Evolutionary conservation across 2,113 vertebrate genomes (phyloP).

Genomic region (Zootoca vivipara): DNA sequence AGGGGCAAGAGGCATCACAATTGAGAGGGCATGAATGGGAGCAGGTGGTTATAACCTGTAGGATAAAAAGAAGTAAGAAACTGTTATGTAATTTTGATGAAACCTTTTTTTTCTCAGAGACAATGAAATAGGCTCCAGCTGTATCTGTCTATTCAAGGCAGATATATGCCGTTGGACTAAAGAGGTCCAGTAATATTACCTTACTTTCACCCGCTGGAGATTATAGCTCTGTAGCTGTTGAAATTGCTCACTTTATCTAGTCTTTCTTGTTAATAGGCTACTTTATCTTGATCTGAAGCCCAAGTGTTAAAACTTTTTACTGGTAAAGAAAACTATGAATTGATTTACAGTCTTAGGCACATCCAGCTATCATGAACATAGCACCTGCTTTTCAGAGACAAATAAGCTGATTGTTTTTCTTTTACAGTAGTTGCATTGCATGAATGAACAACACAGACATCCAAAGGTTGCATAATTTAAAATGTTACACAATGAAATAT

Average conservation of each 20-base stretch:
- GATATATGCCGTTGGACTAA: slow-evolving; percentile 49
- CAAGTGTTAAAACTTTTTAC: slow-evolving; percentile 45
- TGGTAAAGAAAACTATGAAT: slow-evolving; percentile 47
- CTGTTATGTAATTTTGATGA: slow-evolving; percentile 33
- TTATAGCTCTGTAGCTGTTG: slow-evolving; percentile 56
- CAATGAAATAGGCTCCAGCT: slow-evolving; percentile 47
- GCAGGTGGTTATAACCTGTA: background rate
- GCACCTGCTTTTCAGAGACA: slow-evolving; percentile 30
- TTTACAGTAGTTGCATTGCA: slow-evolving; percentile 11
- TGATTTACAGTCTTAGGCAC: slow-evolving; percentile 35
- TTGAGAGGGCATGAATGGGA: slow-evolving; percentile 10
- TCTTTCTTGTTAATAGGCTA: slow-evolving; percentile 53
- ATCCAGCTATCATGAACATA: slow-evolving; percentile 22
- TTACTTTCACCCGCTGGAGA: slow-evolving; percentile 55
- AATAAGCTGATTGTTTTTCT: slow-evolving; percentile 38
- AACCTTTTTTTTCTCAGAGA: slow-evolving; percentile 37
- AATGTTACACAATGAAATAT: background rate
- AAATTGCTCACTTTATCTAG: slow-evolving; percentile 60
- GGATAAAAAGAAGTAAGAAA: slow-evolving; percentile 37
- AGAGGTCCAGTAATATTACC: slow-evolving; percentile 52
- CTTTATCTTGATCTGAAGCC: slow-evolving; percentile 59
- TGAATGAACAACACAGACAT: background rate
- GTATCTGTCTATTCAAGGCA: slow-evolving; percentile 53
- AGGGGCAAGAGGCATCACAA: background rate
- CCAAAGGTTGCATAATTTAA: slow-evolving; percentile 9